phyloP scores from a whole-genome alignment of 2,888 invertebrate genomes.

The Amphiduros pacificus region DNA sequence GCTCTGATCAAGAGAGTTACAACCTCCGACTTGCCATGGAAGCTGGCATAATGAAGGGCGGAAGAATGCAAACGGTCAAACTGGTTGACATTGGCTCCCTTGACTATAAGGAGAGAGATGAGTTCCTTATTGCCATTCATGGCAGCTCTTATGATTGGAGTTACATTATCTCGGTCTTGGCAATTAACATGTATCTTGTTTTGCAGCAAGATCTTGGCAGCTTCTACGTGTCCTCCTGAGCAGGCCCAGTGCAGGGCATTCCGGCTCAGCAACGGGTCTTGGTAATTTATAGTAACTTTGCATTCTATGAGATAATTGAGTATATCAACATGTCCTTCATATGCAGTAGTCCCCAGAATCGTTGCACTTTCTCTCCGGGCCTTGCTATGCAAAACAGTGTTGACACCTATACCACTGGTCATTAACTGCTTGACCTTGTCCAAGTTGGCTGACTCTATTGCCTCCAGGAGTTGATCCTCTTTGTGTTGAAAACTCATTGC shows the following conservation, averaged over 20 bases:
- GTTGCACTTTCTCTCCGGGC: constrained; percentile 36
- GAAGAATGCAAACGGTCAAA: constrained; percentile 35
- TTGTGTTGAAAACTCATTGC: constrained; percentile 1
- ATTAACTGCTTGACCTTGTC: constrained; percentile 32
- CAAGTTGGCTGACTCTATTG: constrained; percentile 34
- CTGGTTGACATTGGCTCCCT: constrained; percentile 33
- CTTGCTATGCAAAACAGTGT: constrained; percentile 35
- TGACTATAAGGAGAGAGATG: constrained; percentile 29
- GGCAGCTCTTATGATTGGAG: constrained; percentile 36
- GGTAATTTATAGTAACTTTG: constrained; percentile 29
- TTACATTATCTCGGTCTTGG: constrained; percentile 36
- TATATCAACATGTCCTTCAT: constrained; percentile 33
- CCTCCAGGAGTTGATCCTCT: constrained; percentile 19
- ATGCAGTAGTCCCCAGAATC: constrained; percentile 36
- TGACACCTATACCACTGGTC: constrained; percentile 34
- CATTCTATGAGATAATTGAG: constrained; percentile 30
- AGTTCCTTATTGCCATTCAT: constrained; percentile 29
- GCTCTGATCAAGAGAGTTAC: constrained; percentile 28
- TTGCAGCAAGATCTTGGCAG: constrained; percentile 20
- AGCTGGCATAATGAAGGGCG: constrained; percentile 38
- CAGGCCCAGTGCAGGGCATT: constrained; percentile 43
- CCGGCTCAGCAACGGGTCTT: constrained; percentile 34
- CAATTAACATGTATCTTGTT: constrained; percentile 31
- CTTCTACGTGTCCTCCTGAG: constrained; percentile 27
- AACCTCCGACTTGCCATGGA: constrained; percentile 28